Conservation (phyloP, 2,888 invertebrate species). For the Limnephilus lunatus region DNA sequence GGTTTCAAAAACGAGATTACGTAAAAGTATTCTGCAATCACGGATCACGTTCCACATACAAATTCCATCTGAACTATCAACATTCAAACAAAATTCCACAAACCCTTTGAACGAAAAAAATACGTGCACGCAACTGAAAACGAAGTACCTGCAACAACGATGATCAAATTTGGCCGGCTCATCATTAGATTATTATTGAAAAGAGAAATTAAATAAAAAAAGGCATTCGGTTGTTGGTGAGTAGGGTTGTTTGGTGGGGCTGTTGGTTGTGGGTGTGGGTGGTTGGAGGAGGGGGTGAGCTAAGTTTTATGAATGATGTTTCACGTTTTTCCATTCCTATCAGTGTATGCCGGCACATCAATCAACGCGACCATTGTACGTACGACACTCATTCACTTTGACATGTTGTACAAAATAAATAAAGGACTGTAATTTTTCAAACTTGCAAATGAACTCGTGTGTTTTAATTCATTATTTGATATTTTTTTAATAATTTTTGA, state of each 20-base stretch:
- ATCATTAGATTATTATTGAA: not conserved
- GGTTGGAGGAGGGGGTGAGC: not conserved
- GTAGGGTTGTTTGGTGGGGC: not conserved
- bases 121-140: not conserved
- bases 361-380: constrained; percentile 37
- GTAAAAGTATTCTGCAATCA: too few species aligned
- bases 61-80: too few species aligned
- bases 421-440: constrained; percentile 33
- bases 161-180: not conserved
- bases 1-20: not conserved
- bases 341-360: constrained; percentile 38
- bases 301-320: constrained; percentile 36
- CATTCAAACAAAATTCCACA: not conserved
- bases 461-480: not conserved
- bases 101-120: too few species aligned
- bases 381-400: constrained; percentile 43
- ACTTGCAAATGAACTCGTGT: constrained; percentile 15
- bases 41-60: too few species aligned
- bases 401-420: constrained; percentile 25
- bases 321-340: constrained; percentile 33
- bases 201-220: not conserved
- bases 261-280: not conserved
- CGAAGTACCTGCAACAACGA: not conserved
- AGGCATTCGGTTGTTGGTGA: not conserved
- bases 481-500: not conserved